Conservation (phyloP, 2,888 invertebrate genomes). For the Alviniconcha strummeri region DNA sequence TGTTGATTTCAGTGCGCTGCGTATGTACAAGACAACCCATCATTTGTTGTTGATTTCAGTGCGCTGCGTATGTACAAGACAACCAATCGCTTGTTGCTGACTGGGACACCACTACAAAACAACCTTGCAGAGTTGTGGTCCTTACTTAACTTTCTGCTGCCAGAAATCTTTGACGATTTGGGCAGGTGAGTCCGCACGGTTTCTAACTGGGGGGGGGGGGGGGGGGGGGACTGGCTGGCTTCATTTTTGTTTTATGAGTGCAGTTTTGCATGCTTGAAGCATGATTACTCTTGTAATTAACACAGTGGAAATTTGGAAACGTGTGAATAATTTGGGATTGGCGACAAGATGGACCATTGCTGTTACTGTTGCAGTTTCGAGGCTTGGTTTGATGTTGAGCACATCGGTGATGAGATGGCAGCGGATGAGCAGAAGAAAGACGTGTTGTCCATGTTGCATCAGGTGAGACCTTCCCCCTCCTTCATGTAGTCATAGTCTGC, state of each 20-base stretch:
- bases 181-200: slow-evolving; percentile 69
- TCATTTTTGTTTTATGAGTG: too few species aligned
- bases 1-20: too few species aligned
- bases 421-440: slow-evolving; percentile 77
- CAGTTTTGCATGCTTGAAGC: neutral
- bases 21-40: too few species aligned
- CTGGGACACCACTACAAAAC: slow-evolving; percentile 86
- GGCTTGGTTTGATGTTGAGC: slow-evolving; percentile 78
- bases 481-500: too few species aligned
- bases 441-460: slow-evolving; percentile 78
- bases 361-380: slow-evolving; percentile 75
- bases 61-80: slow-evolving; percentile 75
- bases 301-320: neutral
- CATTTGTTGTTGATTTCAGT: slow-evolving; percentile 49
- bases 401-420: slow-evolving; percentile 75
- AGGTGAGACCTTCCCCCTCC: slow-evolving; percentile 68
- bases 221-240: too few species aligned
- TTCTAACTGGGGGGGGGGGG: too few species aligned
- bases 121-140: slow-evolving; percentile 83
- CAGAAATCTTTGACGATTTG: slow-evolving; percentile 81
- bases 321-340: neutral
- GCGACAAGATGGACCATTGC: too few species aligned
- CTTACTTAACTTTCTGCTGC: slow-evolving; percentile 82
- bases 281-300: neutral
- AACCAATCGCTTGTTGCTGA: slow-evolving; percentile 79